phyloP scores from a whole-genome alignment of 1,140 invertebrate genomes.

The Pseudomyrmex concolor region DNA sequence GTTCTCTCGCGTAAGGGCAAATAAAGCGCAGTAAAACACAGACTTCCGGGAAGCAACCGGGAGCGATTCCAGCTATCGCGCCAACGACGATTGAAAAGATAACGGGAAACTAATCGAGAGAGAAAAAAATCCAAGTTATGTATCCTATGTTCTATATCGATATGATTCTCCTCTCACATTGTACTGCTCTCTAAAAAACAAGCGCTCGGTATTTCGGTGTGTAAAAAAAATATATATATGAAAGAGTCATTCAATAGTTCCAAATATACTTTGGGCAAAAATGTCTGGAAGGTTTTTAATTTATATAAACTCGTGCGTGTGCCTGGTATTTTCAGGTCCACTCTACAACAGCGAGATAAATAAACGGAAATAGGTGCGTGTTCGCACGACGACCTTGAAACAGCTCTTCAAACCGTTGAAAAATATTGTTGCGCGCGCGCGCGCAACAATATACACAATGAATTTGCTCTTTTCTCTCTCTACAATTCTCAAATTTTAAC shows the following conservation, averaged over 20 bases:
- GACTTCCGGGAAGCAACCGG: constrained; percentile 9
- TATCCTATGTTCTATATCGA: constrained; percentile 34
- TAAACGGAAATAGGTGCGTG: too few relatives aligned
- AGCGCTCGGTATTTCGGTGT: neutral
- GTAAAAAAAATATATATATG: neutral
- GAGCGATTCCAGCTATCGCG: constrained; percentile 4
- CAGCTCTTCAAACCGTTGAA: neutral
- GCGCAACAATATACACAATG: neutral
- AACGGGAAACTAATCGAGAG: constrained; percentile 46
- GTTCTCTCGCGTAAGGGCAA: neutral
- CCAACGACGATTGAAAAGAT: constrained; percentile 11
- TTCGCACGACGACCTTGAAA: too few relatives aligned
- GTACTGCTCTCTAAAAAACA: neutral
- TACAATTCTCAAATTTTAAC: neutral
- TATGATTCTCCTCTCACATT: constrained; percentile 12
- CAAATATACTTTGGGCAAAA: neutral
- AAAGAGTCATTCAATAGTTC: neutral
- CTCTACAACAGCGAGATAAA: neutral
- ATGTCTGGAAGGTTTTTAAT: neutral
- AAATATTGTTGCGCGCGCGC: neutral
- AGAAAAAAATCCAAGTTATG: neutral
- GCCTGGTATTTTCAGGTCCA: neutral
- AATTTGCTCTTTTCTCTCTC: neutral
- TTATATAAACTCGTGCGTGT: neutral
- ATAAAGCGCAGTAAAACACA: neutral